Percentiles rank a stretch among this genome's conserved stretches.
Evolutionary conservation across 2,888 invertebrate species (phyloP).

Genomic region (Xestia c-nigrum): DNA sequence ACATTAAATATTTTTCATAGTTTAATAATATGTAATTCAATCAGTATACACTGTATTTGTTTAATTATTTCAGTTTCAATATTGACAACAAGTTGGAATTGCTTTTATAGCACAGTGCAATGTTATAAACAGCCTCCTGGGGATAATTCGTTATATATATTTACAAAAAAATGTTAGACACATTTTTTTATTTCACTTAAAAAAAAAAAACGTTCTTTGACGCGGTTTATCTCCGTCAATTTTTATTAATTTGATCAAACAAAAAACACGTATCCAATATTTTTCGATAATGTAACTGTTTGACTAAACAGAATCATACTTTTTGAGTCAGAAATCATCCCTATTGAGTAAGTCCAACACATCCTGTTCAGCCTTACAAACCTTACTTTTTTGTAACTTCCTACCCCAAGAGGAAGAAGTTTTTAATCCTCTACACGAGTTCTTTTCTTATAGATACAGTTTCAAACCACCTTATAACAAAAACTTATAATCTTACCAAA

Average conservation of each 20-base stretch:
- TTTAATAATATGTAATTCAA: not conserved
- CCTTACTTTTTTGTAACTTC: not conserved
- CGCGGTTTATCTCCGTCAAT: no score
- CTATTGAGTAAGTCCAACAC: not conserved
- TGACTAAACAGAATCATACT: no score
- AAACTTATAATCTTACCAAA: constrained; percentile 5
- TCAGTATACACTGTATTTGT: not conserved
- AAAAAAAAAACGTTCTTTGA: no score
- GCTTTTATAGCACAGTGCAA: not conserved
- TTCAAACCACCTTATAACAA: constrained; percentile 10
- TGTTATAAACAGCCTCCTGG: not conserved
- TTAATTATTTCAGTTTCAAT: not conserved
- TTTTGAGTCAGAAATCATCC: no score
- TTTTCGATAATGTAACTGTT: no score
- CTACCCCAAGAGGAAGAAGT: not conserved
- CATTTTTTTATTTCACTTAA: no score
- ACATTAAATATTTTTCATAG: not conserved
- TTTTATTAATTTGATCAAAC: no score
- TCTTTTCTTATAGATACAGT: not conserved
- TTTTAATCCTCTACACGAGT: not conserved
- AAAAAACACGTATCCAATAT: no score
- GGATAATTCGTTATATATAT: not conserved
- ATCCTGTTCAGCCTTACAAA: not conserved
- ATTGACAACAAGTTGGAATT: not conserved
- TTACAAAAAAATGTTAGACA: no score